Conservation (phyloP, 2,888 invertebrate species). For the Cheilosia impressa region DNA sequence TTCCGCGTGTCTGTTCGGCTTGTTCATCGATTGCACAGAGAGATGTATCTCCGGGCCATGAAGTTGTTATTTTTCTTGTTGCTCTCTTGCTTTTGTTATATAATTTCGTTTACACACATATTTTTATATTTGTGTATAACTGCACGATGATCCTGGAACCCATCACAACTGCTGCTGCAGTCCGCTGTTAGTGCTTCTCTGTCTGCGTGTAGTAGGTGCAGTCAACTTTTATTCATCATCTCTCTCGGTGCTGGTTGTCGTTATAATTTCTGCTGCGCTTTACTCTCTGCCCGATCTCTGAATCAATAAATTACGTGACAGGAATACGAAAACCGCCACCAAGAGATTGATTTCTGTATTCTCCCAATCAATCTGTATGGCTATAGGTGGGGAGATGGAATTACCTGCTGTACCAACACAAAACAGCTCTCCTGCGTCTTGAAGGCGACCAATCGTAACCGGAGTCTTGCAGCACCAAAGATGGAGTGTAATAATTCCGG, state of each 20-base stretch:
- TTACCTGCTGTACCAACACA: conserved; percentile 20
- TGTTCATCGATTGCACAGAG: conserved; percentile 6
- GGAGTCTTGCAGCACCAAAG: conserved; percentile 11
- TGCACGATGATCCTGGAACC: conserved; percentile 1
- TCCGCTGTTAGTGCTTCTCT: not conserved
- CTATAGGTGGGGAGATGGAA: conserved; percentile 29
- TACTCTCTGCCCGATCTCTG: conserved; percentile 76
- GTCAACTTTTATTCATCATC: conserved; percentile 42
- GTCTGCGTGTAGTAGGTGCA: conserved; percentile 46
- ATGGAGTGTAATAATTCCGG: conserved; percentile 10
- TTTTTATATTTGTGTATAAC: not conserved
- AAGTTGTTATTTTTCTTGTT: conserved; percentile 46
- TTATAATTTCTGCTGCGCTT: conserved; percentile 45
- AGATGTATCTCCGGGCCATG: conserved; percentile 46
- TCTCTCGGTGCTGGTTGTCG: conserved; percentile 13
- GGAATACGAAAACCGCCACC: conserved; percentile 78
- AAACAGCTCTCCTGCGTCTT: not conserved
- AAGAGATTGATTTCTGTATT: conserved; percentile 62
- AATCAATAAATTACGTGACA: conserved; percentile 84
- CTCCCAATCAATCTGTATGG: conserved; percentile 46
- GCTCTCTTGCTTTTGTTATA: conserved; percentile 36
- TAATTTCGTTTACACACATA: conserved; percentile 11
- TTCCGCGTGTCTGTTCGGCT: conserved; percentile 24
- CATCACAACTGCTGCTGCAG: conserved; percentile 31
- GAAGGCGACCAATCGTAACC: conserved; percentile 38